A percentile compares a stretch with the other conserved stretches of the same genome.
phyloP scores from a whole-genome alignment of 2,113 vertebrate species.

The Carassius gibelio region DNA sequence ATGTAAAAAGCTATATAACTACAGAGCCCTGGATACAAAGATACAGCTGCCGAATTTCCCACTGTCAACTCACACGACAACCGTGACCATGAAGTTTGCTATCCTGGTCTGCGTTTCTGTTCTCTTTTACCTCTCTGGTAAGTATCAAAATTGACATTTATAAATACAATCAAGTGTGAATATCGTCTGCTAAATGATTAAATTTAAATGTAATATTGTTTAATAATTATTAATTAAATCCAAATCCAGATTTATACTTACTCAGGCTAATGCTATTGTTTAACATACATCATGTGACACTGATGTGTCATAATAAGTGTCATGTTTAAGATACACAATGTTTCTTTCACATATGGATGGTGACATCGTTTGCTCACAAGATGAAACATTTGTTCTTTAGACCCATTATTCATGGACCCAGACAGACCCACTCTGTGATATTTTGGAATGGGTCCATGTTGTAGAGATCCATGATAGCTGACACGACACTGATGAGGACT shows the following conservation, averaged over 20 bases:
- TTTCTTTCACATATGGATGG: not conserved
- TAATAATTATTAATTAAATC: not conserved
- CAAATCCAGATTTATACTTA: not conserved
- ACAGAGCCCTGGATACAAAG: not conserved
- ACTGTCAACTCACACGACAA: not conserved
- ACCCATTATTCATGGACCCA: not conserved
- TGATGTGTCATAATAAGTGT: not conserved
- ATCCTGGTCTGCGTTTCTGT: slow-evolving; percentile 53
- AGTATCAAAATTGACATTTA: slow-evolving; percentile 39
- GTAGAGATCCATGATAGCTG: not conserved
- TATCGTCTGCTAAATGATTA: not conserved
- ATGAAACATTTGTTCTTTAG: not conserved
- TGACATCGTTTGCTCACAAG: not conserved
- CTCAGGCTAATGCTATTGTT: not conserved
- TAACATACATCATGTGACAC: not conserved
- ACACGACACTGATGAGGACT: not conserved
- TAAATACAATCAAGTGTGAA: not conserved
- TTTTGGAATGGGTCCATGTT: not conserved
- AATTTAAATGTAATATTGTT: not conserved
- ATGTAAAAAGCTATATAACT: slow-evolving; percentile 24
- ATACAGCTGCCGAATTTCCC: slow-evolving; percentile 54
- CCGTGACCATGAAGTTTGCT: slow-evolving; percentile 61
- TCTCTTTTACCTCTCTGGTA: slow-evolving; percentile 63
- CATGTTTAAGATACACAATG: not conserved
- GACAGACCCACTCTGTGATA: not conserved